A percentile compares a stretch with the other conserved stretches of the same genome.
Evolutionary conservation across 2,113 vertebrate genomes (phyloP).

Genomic region (Martes martes): DNA sequence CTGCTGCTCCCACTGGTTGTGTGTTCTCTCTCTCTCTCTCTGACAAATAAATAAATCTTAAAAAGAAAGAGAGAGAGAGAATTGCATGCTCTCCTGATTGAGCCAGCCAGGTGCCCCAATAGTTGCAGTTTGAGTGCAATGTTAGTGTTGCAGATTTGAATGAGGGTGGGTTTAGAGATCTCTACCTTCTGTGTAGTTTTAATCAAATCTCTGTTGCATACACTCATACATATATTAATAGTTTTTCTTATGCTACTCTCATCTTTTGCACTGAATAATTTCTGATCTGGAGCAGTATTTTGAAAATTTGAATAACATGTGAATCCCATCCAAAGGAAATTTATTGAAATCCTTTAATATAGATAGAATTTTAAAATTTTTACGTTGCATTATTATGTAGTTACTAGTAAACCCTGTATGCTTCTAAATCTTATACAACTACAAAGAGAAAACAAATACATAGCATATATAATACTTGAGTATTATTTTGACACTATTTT

Average conservation of each 20-base stretch:
- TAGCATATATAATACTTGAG: background rate
- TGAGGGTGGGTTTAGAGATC: background rate
- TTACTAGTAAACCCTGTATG: background rate
- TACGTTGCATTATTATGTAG: background rate
- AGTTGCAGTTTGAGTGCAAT: background rate
- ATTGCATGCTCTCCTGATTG: background rate
- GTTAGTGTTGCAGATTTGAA: background rate
- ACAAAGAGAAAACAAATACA: background rate
- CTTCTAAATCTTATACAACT: background rate
- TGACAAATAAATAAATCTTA: background rate
- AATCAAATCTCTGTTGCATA: background rate
- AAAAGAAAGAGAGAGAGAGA: background rate
- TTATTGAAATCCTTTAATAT: background rate
- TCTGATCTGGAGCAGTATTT: background rate
- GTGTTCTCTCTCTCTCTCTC: too few species aligned
- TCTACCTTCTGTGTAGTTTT: background rate
- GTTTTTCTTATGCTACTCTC: background rate
- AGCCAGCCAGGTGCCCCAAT: background rate
- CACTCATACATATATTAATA: background rate
- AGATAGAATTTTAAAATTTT: background rate
- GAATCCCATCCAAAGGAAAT: background rate
- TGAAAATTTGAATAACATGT: background rate
- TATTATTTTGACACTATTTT: background rate
- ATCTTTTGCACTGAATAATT: background rate
- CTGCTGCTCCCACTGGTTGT: too few species aligned